Evolutionary conservation across 1,140 invertebrate species (phyloP).

Genomic region (Steinernema feltiae): DNA sequence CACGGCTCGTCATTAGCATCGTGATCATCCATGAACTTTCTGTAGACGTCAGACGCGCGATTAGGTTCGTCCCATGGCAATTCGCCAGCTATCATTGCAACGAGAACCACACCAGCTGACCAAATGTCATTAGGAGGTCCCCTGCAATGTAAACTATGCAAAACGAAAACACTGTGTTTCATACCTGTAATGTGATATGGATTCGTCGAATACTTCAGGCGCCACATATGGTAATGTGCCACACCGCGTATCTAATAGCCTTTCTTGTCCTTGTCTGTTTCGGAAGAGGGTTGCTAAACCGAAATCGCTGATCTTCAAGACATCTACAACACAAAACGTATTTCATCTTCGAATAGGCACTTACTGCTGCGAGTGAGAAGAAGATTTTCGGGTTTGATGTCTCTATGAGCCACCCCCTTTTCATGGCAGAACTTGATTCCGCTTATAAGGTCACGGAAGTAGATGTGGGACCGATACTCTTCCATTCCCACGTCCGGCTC

Average conservation of each 20-base stretch:
- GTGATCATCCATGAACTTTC: constrained; percentile 14
- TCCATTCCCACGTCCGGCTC: constrained; percentile 91
- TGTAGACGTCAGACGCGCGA: constrained; percentile 17
- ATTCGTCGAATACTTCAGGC: constrained; percentile 74
- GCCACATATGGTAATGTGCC: constrained; percentile 90
- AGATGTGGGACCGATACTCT: constrained; percentile 72
- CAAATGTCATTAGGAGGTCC: constrained; percentile 91
- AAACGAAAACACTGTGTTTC: background rate
- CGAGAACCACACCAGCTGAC: constrained; percentile 87
- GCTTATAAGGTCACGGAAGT: constrained; percentile 76
- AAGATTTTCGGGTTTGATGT: constrained; percentile 92
- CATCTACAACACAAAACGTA: too few species aligned
- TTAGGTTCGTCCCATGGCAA: constrained; percentile 40
- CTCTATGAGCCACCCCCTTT: constrained; percentile 57
- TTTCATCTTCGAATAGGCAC: too few species aligned
- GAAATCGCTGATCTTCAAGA: constrained; percentile 92
- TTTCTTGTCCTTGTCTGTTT: constrained; percentile 65
- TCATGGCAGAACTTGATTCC: constrained; percentile 59
- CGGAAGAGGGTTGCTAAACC: constrained; percentile 81
- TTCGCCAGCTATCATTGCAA: constrained; percentile 81
- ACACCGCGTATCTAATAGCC: constrained; percentile 76
- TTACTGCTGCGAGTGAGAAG: constrained; percentile 75
- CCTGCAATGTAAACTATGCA: constrained; percentile 64
- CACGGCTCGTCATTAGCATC: constrained; percentile 20
- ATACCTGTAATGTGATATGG: background rate